A percentile compares a stretch with the other conserved stretches of the same genome.
Conservation (phyloP, 2,797 vertebrate species). For the Anableps anableps region DNA sequence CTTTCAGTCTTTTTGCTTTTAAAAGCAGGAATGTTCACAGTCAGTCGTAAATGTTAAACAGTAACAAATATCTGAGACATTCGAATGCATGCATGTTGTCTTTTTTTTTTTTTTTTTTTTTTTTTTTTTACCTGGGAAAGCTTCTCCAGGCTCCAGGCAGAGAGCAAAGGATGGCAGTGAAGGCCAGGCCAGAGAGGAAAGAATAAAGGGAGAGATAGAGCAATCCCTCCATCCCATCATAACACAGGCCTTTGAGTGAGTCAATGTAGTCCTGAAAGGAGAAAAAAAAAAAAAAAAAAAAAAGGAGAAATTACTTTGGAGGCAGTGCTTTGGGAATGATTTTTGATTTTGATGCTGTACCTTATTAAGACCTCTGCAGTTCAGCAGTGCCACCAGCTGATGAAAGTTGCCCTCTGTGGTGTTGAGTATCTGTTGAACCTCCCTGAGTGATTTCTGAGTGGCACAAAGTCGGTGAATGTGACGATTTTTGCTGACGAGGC, state of each 20-base stretch:
- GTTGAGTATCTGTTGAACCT: constrained; percentile 91
- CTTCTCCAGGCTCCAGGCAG: constrained; percentile 91
- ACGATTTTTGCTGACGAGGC: background rate
- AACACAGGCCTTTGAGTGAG: constrained; percentile 91
- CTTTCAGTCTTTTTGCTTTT: background rate
- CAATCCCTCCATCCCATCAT: constrained; percentile 91
- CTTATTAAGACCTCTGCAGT: constrained; percentile 92
- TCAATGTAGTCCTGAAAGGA: constrained; percentile 86
- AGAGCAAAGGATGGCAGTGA: constrained; percentile 90
- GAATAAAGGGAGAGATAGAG: constrained; percentile 87
- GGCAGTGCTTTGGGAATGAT: background rate
- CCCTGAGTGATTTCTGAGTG: constrained; percentile 85
- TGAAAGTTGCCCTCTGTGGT: constrained; percentile 92
- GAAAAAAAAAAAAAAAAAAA: background rate
- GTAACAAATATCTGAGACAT: background rate
- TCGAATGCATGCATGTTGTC: constrained; percentile 5
- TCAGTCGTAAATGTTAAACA: background rate
- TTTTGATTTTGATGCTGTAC: constrained; percentile 65
- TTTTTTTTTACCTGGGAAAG: constrained; percentile 85
- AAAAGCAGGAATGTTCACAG: background rate
- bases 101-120: constrained; percentile 31
- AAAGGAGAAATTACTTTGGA: background rate
- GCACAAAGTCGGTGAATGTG: constrained; percentile 7
- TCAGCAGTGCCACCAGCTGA: constrained; percentile 90
- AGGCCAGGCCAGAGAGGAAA: constrained; percentile 86